Evolutionary conservation across 2,113 vertebrate genomes (phyloP).

Genomic region (Oxygymnocypris stewartii): DNA sequence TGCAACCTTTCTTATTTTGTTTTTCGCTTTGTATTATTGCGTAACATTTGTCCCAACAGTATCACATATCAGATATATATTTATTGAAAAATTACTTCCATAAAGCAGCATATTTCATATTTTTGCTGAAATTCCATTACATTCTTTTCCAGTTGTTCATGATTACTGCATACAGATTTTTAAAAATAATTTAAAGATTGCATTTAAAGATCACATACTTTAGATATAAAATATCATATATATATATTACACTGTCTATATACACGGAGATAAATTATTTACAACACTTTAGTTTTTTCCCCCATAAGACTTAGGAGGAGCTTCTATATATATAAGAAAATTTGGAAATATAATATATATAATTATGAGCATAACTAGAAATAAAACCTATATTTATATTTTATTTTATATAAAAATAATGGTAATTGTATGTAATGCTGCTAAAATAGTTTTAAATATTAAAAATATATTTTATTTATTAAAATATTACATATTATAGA

Average conservation of each 20-base stretch:
- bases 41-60: neutral
- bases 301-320: too few relatives aligned
- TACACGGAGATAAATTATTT: too few relatives aligned
- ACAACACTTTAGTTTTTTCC: too few relatives aligned
- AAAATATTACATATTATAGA: neutral
- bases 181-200: too few relatives aligned
- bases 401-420: neutral
- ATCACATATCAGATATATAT: neutral
- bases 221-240: too few relatives aligned
- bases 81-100: neutral
- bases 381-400: neutral
- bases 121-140: neutral
- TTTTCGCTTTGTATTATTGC: neutral
- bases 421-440: too few relatives aligned
- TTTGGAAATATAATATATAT: too few relatives aligned
- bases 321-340: too few relatives aligned
- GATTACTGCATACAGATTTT: too few relatives aligned
- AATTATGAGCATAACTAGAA: neutral
- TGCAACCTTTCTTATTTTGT: too few relatives aligned
- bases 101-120: neutral
- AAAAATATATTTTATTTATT: neutral
- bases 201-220: too few relatives aligned
- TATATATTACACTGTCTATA: too few relatives aligned
- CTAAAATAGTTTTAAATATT: neutral
- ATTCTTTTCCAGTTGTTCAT: neutral